Evolutionary conservation across 1,140 invertebrate genomes (phyloP).

Genomic region (Lineus longissimus): DNA sequence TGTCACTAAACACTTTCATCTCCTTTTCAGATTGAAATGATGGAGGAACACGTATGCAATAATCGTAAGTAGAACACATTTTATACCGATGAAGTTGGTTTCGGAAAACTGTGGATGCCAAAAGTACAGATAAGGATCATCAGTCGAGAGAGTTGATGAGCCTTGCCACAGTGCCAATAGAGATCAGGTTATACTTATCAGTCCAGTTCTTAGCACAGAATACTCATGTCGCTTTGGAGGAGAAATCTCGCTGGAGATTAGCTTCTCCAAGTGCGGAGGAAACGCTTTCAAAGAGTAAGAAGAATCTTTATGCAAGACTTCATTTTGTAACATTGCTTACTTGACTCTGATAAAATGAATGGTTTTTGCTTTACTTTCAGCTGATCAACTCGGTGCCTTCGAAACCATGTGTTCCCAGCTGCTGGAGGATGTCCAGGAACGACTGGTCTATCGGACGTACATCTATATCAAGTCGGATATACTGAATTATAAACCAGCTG

Average conservation of each 20-base stretch:
- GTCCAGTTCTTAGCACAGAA: too few species aligned
- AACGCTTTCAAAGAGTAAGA: too few species aligned
- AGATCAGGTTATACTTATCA: too few species aligned
- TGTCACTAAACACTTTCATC: too few species aligned
- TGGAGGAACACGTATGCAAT: constrained; percentile 86
- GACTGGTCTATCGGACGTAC: constrained; percentile 92
- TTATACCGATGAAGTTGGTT: constrained; percentile 12
- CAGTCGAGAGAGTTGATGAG: too few species aligned
- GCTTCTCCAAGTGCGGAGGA: too few species aligned
- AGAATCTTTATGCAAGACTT: too few species aligned
- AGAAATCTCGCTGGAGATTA: too few species aligned
- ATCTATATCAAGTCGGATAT: constrained; percentile 92
- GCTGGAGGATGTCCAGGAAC: constrained; percentile 92
- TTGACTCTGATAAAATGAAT: not conserved
- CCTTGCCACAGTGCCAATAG: too few species aligned
- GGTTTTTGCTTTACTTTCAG: constrained; percentile 6
- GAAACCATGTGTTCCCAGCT: constrained; percentile 79
- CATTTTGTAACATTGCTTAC: too few species aligned
- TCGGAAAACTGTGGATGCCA: not conserved
- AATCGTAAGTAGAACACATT: constrained; percentile 69
- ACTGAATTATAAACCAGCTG: constrained; percentile 72
- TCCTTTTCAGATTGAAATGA: constrained; percentile 73
- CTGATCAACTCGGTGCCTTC: constrained; percentile 65
- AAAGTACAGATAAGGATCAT: too few species aligned
- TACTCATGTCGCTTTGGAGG: too few species aligned